phyloP scores from a whole-genome alignment of 2,113 vertebrate genomes.

The Phalacrocorax pelagicus region DNA sequence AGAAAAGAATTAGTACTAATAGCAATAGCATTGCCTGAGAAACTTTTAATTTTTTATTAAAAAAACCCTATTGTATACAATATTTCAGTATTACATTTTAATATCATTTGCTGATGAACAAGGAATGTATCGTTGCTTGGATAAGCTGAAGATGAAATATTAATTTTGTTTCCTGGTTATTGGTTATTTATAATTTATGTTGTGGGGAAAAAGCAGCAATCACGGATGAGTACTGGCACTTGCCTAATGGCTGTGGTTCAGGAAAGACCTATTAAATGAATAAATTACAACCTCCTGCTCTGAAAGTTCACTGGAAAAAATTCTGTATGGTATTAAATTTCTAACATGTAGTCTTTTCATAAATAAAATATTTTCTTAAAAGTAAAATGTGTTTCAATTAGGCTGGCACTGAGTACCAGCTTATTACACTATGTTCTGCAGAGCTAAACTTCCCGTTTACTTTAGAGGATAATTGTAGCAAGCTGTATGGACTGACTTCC shows the following conservation, averaged over 20 bases:
- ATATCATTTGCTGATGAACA: neutral
- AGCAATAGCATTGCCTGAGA: neutral
- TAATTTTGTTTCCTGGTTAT: conserved; percentile 7
- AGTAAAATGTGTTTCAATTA: conserved; percentile 10
- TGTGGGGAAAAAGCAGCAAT: neutral
- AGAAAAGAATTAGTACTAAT: neutral
- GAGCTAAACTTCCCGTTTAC: neutral
- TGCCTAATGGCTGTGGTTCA: conserved; percentile 11
- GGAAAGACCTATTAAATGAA: conserved; percentile 36
- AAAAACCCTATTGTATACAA: neutral
- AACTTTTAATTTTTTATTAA: neutral
- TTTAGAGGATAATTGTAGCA: neutral
- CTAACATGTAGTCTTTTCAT: conserved; percentile 4
- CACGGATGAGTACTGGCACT: neutral
- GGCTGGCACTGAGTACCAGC: neutral
- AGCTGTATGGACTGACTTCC: neutral
- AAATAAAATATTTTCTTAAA: conserved; percentile 38
- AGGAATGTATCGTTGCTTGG: neutral
- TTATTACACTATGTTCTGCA: neutral
- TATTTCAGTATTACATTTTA: neutral
- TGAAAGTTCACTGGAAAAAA: conserved; percentile 5
- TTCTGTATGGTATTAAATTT: conserved; percentile 6
- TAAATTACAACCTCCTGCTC: conserved; percentile 27
- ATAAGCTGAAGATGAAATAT: conserved; percentile 22
- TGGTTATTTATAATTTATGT: conserved; percentile 53